phyloP scores from a whole-genome alignment of 1,140 invertebrate species.

The Zaprionus inermis region DNA sequence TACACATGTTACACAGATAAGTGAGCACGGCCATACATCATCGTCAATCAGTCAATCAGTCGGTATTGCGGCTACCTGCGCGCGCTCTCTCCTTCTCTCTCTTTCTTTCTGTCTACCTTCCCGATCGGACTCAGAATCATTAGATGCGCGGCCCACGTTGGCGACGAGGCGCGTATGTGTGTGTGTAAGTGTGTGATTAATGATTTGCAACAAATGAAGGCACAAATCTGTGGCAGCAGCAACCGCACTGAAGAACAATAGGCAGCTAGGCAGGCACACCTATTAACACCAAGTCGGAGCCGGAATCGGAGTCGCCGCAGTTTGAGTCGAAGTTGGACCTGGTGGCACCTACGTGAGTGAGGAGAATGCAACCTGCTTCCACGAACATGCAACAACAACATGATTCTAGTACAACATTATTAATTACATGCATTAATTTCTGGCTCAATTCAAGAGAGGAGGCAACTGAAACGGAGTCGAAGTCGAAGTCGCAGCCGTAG shows the following conservation, averaged over 20 bases:
- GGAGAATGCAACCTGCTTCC: conserved; percentile 50
- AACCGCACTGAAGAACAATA: conserved; percentile 60
- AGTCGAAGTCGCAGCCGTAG: conserved; percentile 5
- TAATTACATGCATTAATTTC: conserved; percentile 82
- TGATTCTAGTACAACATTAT: conserved; percentile 55
- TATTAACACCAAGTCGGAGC: conserved; percentile 67
- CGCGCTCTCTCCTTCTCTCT: conserved; percentile 33
- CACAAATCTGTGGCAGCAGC: conserved; percentile 60
- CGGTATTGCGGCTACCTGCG: conserved; percentile 49
- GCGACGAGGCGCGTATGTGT: conserved; percentile 23
- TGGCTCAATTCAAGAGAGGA: conserved; percentile 50
- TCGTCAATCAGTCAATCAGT: conserved; percentile 38
- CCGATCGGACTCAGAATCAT: conserved; percentile 50
- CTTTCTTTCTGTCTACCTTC: too few species aligned
- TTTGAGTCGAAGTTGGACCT: conserved; percentile 14
- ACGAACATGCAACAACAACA: conserved; percentile 47
- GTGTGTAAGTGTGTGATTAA: conserved; percentile 59
- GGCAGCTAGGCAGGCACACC: conserved; percentile 60
- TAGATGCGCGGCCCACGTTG: conserved; percentile 49
- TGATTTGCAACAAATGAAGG: conserved; percentile 62
- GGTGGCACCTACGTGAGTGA: conserved; percentile 45
- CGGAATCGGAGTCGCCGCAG: background rate
- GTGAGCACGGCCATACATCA: conserved; percentile 49
- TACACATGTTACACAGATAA: conserved; percentile 60
- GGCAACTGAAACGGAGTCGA: conserved; percentile 29